Percentiles rank a stretch among this genome's conserved stretches.
Conservation (phyloP, 2,113 vertebrate genomes). For the Alosa alosa region DNA sequence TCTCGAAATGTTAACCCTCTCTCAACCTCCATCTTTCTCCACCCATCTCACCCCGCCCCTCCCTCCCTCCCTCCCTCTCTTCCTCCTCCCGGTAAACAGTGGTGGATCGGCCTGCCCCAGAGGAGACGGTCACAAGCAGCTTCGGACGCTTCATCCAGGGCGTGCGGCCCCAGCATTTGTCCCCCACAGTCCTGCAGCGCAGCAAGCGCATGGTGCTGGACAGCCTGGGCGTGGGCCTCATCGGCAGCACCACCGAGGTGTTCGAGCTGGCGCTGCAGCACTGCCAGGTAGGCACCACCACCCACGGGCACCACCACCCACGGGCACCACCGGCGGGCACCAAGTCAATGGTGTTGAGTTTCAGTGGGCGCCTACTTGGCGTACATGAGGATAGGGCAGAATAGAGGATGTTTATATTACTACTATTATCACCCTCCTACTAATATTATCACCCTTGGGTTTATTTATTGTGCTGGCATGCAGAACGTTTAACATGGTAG, state of each 20-base stretch:
- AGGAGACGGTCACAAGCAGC: conserved; percentile 79
- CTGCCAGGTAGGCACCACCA: conserved; percentile 75
- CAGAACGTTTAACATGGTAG: too few species aligned
- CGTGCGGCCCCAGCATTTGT: conserved; percentile 70
- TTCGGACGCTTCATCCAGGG: conserved; percentile 80
- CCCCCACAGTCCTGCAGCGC: conserved; percentile 66
- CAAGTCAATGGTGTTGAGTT: not conserved
- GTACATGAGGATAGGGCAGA: too few species aligned
- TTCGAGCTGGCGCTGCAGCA: conserved; percentile 77
- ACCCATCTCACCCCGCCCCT: not conserved
- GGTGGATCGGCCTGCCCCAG: conserved; percentile 53
- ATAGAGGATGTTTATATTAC: not conserved
- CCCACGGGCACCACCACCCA: too few species aligned
- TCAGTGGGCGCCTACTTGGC: not conserved
- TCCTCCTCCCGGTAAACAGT: conserved; percentile 55
- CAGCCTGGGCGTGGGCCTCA: conserved; percentile 82
- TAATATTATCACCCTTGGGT: too few species aligned
- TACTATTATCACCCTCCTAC: not conserved
- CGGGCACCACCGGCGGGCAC: not conserved
- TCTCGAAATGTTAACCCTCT: not conserved
- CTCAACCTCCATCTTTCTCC: not conserved
- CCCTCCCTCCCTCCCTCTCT: not conserved
- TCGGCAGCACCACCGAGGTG: conserved; percentile 81
- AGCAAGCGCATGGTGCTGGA: conserved; percentile 89
- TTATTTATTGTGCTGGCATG: too few species aligned